These are phyloP conservation scores for Carlito syrichta DNA, from an alignment of 2,113 vertebrate genomes.

Conservation along the genomic window DNA sequence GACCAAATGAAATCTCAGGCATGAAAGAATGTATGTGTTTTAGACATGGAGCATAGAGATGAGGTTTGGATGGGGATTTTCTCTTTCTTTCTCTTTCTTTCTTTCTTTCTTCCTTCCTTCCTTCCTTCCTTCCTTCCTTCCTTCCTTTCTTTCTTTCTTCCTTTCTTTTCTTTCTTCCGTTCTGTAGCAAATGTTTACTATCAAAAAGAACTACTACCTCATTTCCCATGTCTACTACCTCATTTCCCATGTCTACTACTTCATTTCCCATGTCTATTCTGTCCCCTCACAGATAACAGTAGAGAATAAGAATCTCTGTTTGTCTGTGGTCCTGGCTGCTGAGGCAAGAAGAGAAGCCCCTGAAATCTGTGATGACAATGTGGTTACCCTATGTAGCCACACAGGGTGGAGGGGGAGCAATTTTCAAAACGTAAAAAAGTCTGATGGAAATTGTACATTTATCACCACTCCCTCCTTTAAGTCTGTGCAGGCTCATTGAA, in stretches of 20 bases:
- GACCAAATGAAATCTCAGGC: not conserved
- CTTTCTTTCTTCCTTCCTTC: no score
- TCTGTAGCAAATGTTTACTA: no score
- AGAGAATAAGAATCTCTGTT: not conserved
- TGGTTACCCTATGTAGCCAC: not conserved
- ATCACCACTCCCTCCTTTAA: not conserved
- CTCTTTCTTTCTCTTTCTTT: no score
- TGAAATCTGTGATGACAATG: not conserved
- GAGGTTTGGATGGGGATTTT: not conserved
- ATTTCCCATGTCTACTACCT: not conserved
- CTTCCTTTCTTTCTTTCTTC: no score
- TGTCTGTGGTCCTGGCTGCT: not conserved
- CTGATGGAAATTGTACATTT: not conserved
- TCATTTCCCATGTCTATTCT: not conserved
- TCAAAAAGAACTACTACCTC: not conserved
- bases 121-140: no score
- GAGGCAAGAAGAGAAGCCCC: not conserved
- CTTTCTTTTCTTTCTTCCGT: no score
- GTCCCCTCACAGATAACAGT: no score
- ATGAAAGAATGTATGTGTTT: not conserved
- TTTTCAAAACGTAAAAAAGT: not conserved
- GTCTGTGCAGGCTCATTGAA: not conserved
- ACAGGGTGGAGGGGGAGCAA: no score
- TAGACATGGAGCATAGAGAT: not conserved
- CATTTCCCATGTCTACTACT: not conserved